Conservation (phyloP, 2,888 invertebrate species). For the Pammene fasciana region DNA sequence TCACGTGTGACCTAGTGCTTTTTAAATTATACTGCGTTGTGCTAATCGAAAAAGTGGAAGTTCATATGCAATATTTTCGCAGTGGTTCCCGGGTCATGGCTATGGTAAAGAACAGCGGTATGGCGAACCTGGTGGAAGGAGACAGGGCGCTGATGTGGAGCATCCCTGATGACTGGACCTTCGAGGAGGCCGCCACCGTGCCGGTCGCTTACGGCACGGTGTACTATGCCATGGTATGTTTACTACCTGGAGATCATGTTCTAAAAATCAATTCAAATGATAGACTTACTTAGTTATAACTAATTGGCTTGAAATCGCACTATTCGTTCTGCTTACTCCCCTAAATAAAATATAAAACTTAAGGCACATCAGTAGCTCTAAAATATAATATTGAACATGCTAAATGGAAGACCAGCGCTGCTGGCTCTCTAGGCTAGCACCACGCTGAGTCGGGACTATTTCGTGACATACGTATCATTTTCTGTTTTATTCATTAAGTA, state of each 20-base stretch:
- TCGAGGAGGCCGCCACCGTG: conserved; percentile 89
- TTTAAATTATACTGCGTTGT: too few species aligned
- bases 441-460: too few species aligned
- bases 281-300: too few species aligned
- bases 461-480: too few species aligned
- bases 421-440: too few species aligned
- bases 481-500: too few species aligned
- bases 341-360: too few species aligned
- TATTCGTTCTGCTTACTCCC: not conserved
- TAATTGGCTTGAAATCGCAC: too few species aligned
- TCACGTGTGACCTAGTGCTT: too few species aligned
- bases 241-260: not conserved
- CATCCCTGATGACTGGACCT: conserved; percentile 87
- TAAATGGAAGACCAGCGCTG: too few species aligned
- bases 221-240: conserved; percentile 80
- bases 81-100: conserved; percentile 87
- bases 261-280: not conserved
- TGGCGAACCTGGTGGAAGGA: conserved; percentile 84
- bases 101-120: conserved; percentile 81
- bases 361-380: too few species aligned
- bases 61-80: conserved; percentile 44
- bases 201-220: conserved; percentile 91
- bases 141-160: conserved; percentile 85
- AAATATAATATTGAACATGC: not conserved
- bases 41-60: too few species aligned